Evolutionary conservation across 2,113 vertebrate genomes (phyloP).

Genomic region (Neolamprologus cancellatus): DNA sequence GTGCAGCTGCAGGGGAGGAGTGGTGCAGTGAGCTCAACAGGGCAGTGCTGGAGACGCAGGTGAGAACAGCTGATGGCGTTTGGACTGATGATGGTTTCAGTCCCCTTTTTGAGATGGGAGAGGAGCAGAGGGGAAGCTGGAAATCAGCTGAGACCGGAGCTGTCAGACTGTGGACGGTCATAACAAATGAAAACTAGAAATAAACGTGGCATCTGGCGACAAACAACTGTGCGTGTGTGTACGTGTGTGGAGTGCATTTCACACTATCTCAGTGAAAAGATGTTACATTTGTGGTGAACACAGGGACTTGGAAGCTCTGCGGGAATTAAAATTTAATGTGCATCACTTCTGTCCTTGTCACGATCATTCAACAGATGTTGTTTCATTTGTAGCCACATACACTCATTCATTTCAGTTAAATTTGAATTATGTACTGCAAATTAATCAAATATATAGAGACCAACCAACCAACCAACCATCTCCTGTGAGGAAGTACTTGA

Average conservation of each 20-base stretch:
- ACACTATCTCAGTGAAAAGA: not conserved
- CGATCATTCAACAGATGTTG: not conserved
- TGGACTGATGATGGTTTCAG: fast-evolving
- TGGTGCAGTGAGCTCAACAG: no score
- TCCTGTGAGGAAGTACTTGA: not conserved
- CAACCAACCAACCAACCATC: not conserved
- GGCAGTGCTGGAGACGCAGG: fast-evolving
- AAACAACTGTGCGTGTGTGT: fast-evolving
- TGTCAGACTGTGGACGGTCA: no score
- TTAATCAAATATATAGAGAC: not conserved
- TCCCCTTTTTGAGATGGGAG: no score
- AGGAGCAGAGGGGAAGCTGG: no score
- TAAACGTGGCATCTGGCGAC: no score
- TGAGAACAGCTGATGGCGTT: no score
- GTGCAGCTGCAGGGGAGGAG: no score
- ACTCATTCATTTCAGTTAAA: not conserved
- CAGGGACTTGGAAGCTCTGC: not conserved
- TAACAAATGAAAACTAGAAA: no score
- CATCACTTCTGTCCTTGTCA: not conserved
- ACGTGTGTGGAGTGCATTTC: fast-evolving
- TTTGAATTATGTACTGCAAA: not conserved
- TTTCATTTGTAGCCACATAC: not conserved
- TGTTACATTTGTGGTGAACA: not conserved
- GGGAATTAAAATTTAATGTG: not conserved
- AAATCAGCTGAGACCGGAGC: no score